Evolutionary conservation across 2,797 vertebrate genomes (phyloP).

Genomic region (Artibeus jamaicensis): DNA sequence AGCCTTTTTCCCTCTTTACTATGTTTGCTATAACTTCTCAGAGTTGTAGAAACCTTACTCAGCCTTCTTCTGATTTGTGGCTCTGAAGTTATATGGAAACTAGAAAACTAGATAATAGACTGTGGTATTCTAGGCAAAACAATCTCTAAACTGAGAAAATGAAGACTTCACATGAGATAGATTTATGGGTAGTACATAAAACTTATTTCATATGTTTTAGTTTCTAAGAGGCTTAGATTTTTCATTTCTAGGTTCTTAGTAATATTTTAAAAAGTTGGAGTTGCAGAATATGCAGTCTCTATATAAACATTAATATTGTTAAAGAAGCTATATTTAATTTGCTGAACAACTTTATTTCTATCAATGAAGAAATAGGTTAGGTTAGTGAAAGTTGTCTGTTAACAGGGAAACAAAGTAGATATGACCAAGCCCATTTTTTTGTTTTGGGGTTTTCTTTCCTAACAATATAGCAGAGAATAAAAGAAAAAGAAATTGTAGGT

Average conservation of each 20-base stretch:
- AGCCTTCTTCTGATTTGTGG: background rate
- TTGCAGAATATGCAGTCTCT: background rate
- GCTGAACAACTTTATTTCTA: slow-evolving; percentile 2
- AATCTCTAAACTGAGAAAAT: background rate
- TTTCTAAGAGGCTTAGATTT: slow-evolving; percentile 7
- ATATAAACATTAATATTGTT: slow-evolving; percentile 10
- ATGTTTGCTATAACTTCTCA: background rate
- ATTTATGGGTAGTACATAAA: background rate
- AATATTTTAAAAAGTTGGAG: slow-evolving; percentile 32
- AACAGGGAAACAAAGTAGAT: slow-evolving; percentile 24
- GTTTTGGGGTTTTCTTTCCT: slow-evolving; percentile 10
- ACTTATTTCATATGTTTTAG: background rate
- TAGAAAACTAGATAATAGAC: background rate
- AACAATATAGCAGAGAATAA: background rate
- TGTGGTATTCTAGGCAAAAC: slow-evolving; percentile 27
- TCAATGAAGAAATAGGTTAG: background rate
- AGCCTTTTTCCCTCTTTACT: background rate
- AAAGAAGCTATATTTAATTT: slow-evolving; percentile 40
- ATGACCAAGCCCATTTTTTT: background rate
- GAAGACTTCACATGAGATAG: background rate
- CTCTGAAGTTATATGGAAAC: background rate
- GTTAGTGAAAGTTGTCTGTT: slow-evolving; percentile 13
- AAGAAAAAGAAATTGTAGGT: background rate
- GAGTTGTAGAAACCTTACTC: background rate
- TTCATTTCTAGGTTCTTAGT: slow-evolving; percentile 30